A percentile compares a stretch with the other conserved stretches of the same genome.
Evolutionary conservation across 2,113 vertebrate species (phyloP).

Genomic region (Pogonocichla stellata): DNA sequence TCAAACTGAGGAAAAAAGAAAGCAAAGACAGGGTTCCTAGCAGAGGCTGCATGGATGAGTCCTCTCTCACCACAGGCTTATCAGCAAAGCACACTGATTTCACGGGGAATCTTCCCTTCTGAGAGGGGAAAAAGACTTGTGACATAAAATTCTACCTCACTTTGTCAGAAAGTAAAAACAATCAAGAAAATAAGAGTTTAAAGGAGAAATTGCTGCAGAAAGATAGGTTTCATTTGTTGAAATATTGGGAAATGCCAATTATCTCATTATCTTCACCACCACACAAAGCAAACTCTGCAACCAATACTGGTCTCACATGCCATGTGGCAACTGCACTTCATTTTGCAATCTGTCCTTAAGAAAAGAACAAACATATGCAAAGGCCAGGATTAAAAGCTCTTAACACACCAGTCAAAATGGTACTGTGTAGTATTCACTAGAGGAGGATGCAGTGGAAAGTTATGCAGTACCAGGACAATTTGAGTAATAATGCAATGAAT

Average conservation of each 20-base stretch:
- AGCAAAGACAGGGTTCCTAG: background rate
- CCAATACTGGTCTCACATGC: background rate
- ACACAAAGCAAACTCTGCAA: background rate
- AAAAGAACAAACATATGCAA: conserved; percentile 35
- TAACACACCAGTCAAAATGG: background rate
- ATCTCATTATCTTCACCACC: background rate
- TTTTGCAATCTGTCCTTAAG: conserved; percentile 48
- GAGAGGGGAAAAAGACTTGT: background rate
- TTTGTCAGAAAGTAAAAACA: background rate
- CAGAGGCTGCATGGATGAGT: rapidly evolving
- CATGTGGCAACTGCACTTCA: conserved; percentile 22
- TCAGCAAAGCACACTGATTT: background rate
- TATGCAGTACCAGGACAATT: background rate
- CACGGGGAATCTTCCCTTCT: background rate
- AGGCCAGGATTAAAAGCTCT: background rate
- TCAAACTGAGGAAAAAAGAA: background rate
- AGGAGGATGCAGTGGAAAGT: background rate
- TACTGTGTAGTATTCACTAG: background rate
- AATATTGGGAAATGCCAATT: conserved; percentile 23
- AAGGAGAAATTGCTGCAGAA: background rate
- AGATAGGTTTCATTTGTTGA: background rate
- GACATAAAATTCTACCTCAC: background rate
- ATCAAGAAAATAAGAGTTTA: background rate
- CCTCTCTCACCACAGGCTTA: background rate
- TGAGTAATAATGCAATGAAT: background rate